Evolutionary conservation across 2,888 invertebrate genomes (phyloP).

Genomic region (Julus scandinavius): DNA sequence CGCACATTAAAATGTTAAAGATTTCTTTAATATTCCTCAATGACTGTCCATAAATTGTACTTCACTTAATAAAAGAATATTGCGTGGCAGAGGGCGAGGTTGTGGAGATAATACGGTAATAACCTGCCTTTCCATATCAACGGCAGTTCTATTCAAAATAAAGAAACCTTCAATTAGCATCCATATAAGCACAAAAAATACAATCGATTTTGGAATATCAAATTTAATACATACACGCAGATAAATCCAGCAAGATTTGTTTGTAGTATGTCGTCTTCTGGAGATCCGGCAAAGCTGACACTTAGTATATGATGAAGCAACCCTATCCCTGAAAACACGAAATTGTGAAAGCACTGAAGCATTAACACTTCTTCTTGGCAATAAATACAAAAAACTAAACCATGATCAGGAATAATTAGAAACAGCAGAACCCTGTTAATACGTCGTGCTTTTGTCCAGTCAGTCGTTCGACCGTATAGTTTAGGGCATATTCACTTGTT

Average conservation of each 20-base stretch:
- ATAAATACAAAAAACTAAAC: too few species aligned
- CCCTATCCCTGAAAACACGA: neutral
- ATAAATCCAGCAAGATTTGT: slow-evolving; percentile 91
- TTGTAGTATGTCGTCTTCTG: slow-evolving; percentile 84
- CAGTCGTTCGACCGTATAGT: too few species aligned
- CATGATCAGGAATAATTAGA: too few species aligned
- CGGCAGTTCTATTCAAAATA: slow-evolving; percentile 78
- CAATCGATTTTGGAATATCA: neutral
- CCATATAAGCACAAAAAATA: neutral
- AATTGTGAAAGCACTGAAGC: too few species aligned
- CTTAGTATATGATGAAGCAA: slow-evolving; percentile 83
- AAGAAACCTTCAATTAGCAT: neutral
- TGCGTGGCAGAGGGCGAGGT: slow-evolving; percentile 90
- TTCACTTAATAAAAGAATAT: slow-evolving; percentile 86
- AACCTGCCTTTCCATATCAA: slow-evolving; percentile 86
- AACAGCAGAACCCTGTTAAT: too few species aligned
- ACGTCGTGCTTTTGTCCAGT: too few species aligned
- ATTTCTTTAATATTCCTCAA: slow-evolving; percentile 66
- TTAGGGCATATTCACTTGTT: too few species aligned
- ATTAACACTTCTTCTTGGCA: too few species aligned
- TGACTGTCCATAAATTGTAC: slow-evolving; percentile 95
- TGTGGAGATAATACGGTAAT: slow-evolving; percentile 93
- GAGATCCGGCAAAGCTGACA: slow-evolving; percentile 84
- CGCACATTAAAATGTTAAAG: neutral
- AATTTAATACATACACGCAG: slow-evolving; percentile 79